Base-by-base conservation (phyloP, 1,140 invertebrate genomes). In the Acromyrmex heyeri region DNA sequence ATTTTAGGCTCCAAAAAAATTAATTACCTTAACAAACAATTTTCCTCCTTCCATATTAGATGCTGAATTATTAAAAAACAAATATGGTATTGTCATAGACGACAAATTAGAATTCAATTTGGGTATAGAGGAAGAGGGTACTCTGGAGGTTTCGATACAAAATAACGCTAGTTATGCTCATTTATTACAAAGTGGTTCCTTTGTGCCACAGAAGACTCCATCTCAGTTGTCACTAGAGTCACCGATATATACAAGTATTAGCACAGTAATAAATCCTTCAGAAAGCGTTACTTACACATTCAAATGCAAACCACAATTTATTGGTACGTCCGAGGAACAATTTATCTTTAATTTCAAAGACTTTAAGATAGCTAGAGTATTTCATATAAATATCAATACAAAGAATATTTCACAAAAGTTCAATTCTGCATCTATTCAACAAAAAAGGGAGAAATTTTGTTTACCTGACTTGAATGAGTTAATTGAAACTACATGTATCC, bases 261-360 rank as follows among this genome's bases (percentile, higher is more conserved):
- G 5, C 30, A 24, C 30, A 64, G 69, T 85, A n/a, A 88, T 96
- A 50, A 86, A 93, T 48, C 93, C 95, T 4, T 83, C 82, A 0
- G 88, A 94, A 69, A 89, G 61, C 64, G 75, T 95, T 14, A 86
- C 83, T 6, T 95, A 96, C 77, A 77, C 87, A 44, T 95, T 96
- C 82, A 90, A 91, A 70, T 96, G 95, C 87, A 93, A 91, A 48
- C 95, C 95, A 0, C 96, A 94, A 93, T 96, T 95, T 72, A 90
- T 96, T 69, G 97, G 97, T 4, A 91, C 90, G 38, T 96, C 96
- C 0, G 95, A 95, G 44, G 97, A 97, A 93, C 86, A 96, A 7
- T 95, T 97, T 62, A 90, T 96, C 48, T 96, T 96, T 76, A 92
- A 90, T 88, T 98, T 97, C 91, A 94, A 94, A 86, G 87, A 90